Conservation (phyloP, 2,113 vertebrate species). For the Triplophysa tibetana region DNA sequence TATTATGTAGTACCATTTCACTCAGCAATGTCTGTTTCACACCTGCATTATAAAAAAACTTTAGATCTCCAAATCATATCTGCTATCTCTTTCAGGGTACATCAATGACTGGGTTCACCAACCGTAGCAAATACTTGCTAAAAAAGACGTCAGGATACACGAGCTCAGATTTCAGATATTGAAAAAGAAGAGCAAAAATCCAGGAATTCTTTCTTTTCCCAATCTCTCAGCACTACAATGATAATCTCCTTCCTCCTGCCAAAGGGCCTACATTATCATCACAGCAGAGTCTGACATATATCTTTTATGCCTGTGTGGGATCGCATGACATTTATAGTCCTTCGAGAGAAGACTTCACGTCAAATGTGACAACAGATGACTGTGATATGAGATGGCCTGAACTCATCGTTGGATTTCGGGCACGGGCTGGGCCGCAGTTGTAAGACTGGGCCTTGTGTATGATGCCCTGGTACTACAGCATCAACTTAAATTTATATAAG, state of each 20-base stretch:
- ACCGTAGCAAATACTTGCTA: constrained; percentile 13
- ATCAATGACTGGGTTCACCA: constrained; percentile 37
- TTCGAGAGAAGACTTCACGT: constrained; percentile 19
- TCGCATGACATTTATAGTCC: constrained; percentile 44
- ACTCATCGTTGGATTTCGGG: constrained; percentile 41
- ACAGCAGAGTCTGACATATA: constrained; percentile 19
- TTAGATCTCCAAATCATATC: constrained; percentile 46
- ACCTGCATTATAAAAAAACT: constrained; percentile 31
- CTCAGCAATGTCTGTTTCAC: constrained; percentile 41
- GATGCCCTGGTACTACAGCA: not conserved
- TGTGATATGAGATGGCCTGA: constrained; percentile 9
- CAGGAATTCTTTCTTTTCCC: constrained; percentile 31
- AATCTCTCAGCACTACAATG: constrained; percentile 26
- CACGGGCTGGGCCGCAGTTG: constrained; percentile 13
- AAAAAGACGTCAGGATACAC: constrained; percentile 44
- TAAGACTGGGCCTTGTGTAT: not conserved
- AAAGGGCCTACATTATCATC: constrained; percentile 30
- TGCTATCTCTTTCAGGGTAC: constrained; percentile 38
- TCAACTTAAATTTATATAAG: not conserved
- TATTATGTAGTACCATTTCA: not conserved
- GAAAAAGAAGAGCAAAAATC: constrained; percentile 44
- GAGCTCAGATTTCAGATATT: constrained; percentile 58
- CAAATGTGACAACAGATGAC: constrained; percentile 31
- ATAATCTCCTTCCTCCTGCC: constrained; percentile 24
- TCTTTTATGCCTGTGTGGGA: constrained; percentile 43